These are phyloP conservation scores for Uromys caudimaculatus DNA, from an alignment of 2,797 vertebrate genomes.

Conservation along the genomic window DNA sequence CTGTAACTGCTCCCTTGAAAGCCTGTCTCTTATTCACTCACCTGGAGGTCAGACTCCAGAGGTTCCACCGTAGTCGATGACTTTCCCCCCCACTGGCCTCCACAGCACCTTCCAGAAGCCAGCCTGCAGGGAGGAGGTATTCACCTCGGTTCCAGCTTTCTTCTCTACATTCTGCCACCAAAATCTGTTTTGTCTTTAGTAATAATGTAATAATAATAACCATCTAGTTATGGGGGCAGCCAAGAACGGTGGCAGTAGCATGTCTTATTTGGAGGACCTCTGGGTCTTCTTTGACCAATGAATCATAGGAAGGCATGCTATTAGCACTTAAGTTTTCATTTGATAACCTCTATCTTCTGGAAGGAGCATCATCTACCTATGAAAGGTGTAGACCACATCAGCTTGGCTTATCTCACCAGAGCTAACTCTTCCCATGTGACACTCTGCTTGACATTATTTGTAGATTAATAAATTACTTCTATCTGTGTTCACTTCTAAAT, in stretches of 20 bases:
- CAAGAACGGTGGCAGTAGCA: neutral
- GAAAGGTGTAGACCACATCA: neutral
- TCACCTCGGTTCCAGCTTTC: neutral
- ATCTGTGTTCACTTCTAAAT: neutral
- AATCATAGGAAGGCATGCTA: neutral
- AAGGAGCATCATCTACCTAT: neutral
- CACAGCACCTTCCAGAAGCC: neutral
- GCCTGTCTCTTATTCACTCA: constrained; percentile 40
- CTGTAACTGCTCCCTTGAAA: constrained; percentile 68
- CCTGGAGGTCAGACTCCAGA: constrained; percentile 29
- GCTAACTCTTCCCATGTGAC: neutral
- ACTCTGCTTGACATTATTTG: constrained; percentile 52
- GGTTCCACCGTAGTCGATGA: neutral
- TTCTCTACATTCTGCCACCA: neutral
- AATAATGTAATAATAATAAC: neutral
- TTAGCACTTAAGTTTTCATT: neutral
- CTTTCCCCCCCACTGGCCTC: neutral
- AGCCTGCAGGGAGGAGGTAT: neutral
- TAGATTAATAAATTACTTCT: neutral
- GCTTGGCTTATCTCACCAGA: neutral
- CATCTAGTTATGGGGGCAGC: neutral
- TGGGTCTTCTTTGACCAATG: neutral
- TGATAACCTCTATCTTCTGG: neutral
- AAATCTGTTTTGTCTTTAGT: neutral
- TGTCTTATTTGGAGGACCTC: neutral